phyloP scores from a whole-genome alignment of 2,888 invertebrate genomes.

The Dynastes maya region DNA sequence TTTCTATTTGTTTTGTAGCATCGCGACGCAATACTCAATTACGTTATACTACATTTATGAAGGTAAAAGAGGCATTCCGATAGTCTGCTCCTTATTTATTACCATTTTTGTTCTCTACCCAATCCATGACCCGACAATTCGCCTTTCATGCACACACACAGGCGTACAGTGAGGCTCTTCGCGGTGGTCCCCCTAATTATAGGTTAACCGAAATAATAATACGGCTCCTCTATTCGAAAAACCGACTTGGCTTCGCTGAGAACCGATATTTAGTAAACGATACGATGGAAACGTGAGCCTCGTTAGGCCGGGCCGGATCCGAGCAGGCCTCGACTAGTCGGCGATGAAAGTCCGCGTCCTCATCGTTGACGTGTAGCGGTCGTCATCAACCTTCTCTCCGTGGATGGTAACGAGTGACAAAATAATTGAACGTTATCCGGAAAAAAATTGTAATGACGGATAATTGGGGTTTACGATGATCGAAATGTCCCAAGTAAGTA shows the following conservation, averaged over 20 bases:
- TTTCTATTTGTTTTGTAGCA: too few species aligned
- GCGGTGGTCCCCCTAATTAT: slow-evolving; percentile 69
- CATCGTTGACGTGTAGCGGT: neutral
- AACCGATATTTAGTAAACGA: slow-evolving; percentile 68
- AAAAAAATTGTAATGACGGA: slow-evolving; percentile 42
- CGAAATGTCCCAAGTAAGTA: neutral
- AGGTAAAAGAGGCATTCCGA: too few species aligned
- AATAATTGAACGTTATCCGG: slow-evolving; percentile 53
- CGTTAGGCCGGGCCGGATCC: slow-evolving; percentile 57
- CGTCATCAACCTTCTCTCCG: neutral
- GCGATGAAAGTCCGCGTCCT: neutral
- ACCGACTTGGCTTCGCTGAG: slow-evolving; percentile 65
- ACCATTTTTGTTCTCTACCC: too few species aligned
- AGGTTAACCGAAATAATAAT: slow-evolving; percentile 68
- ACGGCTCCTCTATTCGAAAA: slow-evolving; percentile 65
- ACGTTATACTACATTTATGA: too few species aligned
- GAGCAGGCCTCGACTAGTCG: neutral
- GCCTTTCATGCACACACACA: too few species aligned
- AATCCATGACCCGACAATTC: too few species aligned
- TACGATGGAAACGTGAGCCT: slow-evolving; percentile 63
- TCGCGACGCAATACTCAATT: too few species aligned
- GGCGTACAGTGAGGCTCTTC: slow-evolving; percentile 59
- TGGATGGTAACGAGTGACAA: slow-evolving; percentile 42
- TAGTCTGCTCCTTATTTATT: too few species aligned
- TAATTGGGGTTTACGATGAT: slow-evolving; percentile 27